Conservation (phyloP, 2,113 vertebrate genomes). For the Pyrgilauda ruficollis region DNA sequence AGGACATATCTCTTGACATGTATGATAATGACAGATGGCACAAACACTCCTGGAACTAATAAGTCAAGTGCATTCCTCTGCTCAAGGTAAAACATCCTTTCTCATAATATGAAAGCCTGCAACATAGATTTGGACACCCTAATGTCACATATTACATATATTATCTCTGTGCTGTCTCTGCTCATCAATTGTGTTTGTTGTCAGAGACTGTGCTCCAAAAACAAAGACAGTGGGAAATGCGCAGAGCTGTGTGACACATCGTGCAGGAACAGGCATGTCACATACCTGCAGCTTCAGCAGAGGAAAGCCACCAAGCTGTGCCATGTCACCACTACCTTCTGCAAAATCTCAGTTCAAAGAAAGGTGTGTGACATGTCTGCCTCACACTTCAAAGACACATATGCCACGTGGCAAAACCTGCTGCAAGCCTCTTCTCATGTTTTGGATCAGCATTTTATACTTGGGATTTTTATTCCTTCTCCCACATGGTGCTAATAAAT, state of each 20-base stretch:
- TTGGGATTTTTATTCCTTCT: background rate
- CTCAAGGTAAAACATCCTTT: background rate
- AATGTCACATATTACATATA: conserved; percentile 29
- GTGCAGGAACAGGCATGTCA: conserved; percentile 19
- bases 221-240: background rate
- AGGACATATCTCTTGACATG: background rate
- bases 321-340: conserved; percentile 42
- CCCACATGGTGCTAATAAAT: conserved; percentile 48
- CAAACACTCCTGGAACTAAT: conserved; percentile 31
- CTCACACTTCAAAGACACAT: conserved; percentile 60
- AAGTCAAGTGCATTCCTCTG: conserved; percentile 4
- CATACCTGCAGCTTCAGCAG: conserved; percentile 20
- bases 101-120: background rate
- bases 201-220: conserved; percentile 29
- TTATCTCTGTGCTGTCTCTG: background rate
- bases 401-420: background rate
- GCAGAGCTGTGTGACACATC: background rate
- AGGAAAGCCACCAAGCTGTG: conserved; percentile 65
- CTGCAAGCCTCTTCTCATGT: conserved; percentile 34
- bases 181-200: conserved; percentile 23
- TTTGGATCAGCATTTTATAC: conserved; percentile 59
- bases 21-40: conserved; percentile 10
- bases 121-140: background rate
- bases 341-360: conserved; percentile 62
- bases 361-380: conserved; percentile 43